phyloP scores from a whole-genome alignment of 64 coral and sea anemone species.

The Stylophora pistillata region DNA sequence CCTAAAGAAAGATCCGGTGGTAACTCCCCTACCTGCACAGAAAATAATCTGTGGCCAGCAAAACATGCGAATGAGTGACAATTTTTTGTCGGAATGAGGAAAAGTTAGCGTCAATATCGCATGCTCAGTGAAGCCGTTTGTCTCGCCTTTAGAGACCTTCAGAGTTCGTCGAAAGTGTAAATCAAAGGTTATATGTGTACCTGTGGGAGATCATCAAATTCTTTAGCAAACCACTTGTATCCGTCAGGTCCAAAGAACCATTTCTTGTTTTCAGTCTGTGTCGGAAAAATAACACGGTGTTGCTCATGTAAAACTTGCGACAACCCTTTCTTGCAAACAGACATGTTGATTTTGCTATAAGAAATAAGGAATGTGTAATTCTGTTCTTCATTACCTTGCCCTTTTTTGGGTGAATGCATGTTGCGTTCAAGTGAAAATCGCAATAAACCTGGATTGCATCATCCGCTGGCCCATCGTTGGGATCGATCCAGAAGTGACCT shows the following conservation, averaged over 20 bases:
- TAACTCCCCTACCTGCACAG: too few relatives aligned
- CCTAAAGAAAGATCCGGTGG: too few relatives aligned
- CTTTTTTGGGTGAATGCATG: slow-evolving; percentile 58
- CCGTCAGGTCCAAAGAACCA: slow-evolving; percentile 67
- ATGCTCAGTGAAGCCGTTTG: too few relatives aligned
- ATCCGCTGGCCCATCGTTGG: slow-evolving; percentile 40
- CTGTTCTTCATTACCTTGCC: slow-evolving; percentile 32
- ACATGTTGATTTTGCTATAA: not conserved
- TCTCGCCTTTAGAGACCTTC: too few relatives aligned
- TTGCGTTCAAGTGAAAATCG: slow-evolving; percentile 48
- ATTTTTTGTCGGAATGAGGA: too few relatives aligned
- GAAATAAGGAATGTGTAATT: not conserved
- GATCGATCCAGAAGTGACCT: slow-evolving; percentile 76
- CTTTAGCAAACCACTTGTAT: slow-evolving; percentile 66
- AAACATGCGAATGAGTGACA: too few relatives aligned
- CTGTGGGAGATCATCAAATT: slow-evolving; percentile 50
- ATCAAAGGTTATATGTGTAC: not conserved
- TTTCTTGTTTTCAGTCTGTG: slow-evolving; percentile 63
- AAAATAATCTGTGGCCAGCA: too few relatives aligned
- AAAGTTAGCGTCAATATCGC: too few relatives aligned
- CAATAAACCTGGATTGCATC: slow-evolving; percentile 53
- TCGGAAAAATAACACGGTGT: not conserved
- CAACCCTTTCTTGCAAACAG: not conserved
- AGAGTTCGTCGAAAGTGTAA: not conserved
- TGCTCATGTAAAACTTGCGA: not conserved